Conservation (phyloP, 2,113 vertebrate genomes). For the Eretmochelys imbricata region DNA sequence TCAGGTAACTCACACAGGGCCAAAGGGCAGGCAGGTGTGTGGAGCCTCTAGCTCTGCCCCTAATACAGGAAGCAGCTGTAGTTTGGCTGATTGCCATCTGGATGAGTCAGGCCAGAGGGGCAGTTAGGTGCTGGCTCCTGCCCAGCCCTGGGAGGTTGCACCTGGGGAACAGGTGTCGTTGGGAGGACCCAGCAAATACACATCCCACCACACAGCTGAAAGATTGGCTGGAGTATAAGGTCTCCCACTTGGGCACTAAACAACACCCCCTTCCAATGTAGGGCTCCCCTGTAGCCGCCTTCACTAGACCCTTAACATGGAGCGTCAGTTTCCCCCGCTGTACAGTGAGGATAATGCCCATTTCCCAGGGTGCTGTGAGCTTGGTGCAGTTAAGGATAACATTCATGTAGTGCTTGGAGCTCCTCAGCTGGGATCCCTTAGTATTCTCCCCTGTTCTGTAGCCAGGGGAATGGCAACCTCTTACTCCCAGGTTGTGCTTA, state of each 20-base stretch:
- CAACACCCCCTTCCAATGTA: background rate
- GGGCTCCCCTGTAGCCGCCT: background rate
- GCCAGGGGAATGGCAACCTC: background rate
- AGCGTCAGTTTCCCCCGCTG: background rate
- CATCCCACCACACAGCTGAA: background rate
- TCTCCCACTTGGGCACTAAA: background rate
- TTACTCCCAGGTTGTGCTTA: too few species aligned
- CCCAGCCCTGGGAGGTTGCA: background rate
- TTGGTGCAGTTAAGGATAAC: too few species aligned
- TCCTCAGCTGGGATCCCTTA: background rate
- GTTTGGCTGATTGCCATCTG: background rate
- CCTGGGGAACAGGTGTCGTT: background rate
- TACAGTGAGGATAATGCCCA: too few species aligned
- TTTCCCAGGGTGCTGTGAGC: background rate
- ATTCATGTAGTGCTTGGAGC: too few species aligned
- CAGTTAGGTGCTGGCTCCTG: background rate
- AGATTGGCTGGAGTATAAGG: accelerated
- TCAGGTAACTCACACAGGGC: background rate
- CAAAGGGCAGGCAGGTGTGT: background rate
- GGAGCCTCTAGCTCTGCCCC: background rate
- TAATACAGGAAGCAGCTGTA: background rate
- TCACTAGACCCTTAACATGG: accelerated
- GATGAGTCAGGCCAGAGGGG: too few species aligned
- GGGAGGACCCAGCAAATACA: accelerated
- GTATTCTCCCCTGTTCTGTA: background rate